These are phyloP conservation scores for Pseudorhombus dupliciocellatus DNA, from an alignment of 2,113 vertebrate genomes.

Conservation along the genomic window DNA sequence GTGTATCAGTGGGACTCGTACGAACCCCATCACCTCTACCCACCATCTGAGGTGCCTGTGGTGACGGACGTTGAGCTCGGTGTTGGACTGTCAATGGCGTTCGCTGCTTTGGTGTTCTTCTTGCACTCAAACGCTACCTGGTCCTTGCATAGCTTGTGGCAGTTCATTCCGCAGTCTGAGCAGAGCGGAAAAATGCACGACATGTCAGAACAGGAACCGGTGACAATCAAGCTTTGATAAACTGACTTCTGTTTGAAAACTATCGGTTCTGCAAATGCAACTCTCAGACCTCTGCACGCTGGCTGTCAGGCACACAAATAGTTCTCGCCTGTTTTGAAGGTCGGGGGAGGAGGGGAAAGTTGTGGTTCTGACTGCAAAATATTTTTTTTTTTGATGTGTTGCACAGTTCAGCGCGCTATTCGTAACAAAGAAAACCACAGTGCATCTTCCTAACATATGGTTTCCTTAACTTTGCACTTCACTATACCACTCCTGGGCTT, in stretches of 20 bases:
- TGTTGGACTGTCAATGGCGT: conserved; percentile 81
- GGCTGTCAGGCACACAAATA: conserved; percentile 58
- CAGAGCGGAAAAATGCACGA: conserved; percentile 40
- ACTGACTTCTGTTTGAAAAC: conserved; percentile 39
- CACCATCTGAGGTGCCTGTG: conserved; percentile 81
- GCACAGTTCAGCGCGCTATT: conserved; percentile 51
- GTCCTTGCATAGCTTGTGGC: conserved; percentile 96
- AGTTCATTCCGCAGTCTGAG: conserved; percentile 96
- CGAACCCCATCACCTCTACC: conserved; percentile 56
- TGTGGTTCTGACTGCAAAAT: conserved; percentile 57
- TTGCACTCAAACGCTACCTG: conserved; percentile 97
- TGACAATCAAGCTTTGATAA: conserved; percentile 10
- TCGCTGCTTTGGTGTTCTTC: conserved; percentile 85
- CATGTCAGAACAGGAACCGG: conserved; percentile 62
- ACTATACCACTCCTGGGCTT: not conserved
- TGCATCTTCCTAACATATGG: conserved; percentile 22
- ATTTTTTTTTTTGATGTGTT: conserved; percentile 52
- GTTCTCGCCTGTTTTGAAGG: conserved; percentile 46
- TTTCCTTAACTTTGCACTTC: conserved; percentile 48
- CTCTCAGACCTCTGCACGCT: conserved; percentile 40
- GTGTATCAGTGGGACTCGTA: not conserved
- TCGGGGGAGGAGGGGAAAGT: conserved; percentile 52
- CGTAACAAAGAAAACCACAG: conserved; percentile 70
- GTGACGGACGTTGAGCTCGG: conserved; percentile 78
- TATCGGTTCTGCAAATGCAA: conserved; percentile 59